Evolutionary conservation across 2,888 invertebrate species (phyloP).

Genomic region (Apamea epomidion): DNA sequence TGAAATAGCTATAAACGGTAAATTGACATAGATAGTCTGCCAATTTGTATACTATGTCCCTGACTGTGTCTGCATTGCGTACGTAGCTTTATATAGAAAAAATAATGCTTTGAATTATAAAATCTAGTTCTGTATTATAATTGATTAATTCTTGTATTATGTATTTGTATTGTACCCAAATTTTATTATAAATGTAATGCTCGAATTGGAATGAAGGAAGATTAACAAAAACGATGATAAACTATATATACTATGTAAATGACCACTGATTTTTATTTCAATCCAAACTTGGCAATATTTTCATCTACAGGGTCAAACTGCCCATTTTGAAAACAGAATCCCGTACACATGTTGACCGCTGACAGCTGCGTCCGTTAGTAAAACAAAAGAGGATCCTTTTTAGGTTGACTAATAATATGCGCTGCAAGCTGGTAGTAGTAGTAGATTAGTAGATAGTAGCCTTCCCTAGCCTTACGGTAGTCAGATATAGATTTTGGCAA

Average conservation of each 20-base stretch:
- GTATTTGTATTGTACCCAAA: slow-evolving; percentile 24
- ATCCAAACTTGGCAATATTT: not conserved
- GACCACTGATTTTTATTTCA: slow-evolving; percentile 26
- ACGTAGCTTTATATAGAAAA: not conserved
- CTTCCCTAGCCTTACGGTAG: too few species aligned
- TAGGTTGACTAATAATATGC: too few species aligned
- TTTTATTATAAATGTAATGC: slow-evolving; percentile 10
- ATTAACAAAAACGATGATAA: slow-evolving; percentile 7
- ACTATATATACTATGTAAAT: slow-evolving; percentile 22
- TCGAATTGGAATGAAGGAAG: not conserved
- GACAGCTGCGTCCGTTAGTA: too few species aligned
- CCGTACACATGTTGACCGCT: too few species aligned
- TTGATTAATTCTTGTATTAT: not conserved
- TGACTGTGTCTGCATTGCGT: not conserved
- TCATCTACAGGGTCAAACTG: too few species aligned
- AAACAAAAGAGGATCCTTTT: too few species aligned
- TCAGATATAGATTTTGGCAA: too few species aligned
- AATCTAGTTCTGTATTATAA: slow-evolving; percentile 25
- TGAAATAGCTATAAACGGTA: not conserved
- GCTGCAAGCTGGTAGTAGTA: too few species aligned
- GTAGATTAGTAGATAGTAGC: too few species aligned
- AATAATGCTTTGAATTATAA: not conserved
- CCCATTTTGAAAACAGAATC: too few species aligned
- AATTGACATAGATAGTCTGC: not conserved
- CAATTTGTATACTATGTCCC: not conserved